Conservation (phyloP, 2,888 invertebrate species). For the Zele albiditarsus region DNA sequence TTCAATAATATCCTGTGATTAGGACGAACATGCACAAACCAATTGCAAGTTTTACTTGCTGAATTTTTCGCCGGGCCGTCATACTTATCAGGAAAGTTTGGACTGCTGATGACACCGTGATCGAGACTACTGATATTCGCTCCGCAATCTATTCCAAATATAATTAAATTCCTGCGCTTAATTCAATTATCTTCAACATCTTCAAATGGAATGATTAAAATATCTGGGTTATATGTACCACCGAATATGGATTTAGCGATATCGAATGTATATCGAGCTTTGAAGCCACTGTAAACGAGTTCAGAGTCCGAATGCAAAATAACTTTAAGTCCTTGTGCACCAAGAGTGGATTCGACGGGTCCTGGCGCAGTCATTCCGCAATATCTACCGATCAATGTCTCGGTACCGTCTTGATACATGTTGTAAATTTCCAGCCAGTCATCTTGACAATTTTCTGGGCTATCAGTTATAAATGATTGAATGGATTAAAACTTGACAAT, state of each 20-base stretch:
- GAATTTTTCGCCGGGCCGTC: constrained; percentile 85
- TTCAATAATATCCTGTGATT: constrained; percentile 92
- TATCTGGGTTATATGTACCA: constrained; percentile 66
- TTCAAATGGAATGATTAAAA: background rate
- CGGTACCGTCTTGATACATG: constrained; percentile 86
- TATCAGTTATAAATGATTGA: constrained; percentile 61
- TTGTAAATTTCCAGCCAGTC: constrained; percentile 97
- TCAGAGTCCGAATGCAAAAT: constrained; percentile 91
- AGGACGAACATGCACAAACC: constrained; percentile 93
- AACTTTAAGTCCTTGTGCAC: constrained; percentile 90
- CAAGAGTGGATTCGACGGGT: constrained; percentile 93
- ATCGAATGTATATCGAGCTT: constrained; percentile 95
- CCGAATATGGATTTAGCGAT: constrained; percentile 90
- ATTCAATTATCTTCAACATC: background rate
- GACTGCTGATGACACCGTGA: constrained; percentile 89
- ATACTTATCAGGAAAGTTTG: constrained; percentile 93
- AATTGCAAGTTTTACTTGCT: constrained; percentile 94
- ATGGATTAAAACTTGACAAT: too few relatives aligned
- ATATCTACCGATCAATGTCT: constrained; percentile 91
- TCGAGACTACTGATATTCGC: constrained; percentile 90
- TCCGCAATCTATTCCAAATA: constrained; percentile 82
- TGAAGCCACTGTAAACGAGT: constrained; percentile 95
- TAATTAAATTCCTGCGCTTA: background rate
- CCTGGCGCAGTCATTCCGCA: constrained; percentile 94
- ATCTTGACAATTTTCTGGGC: constrained; percentile 86